These are phyloP conservation scores for Fabriciana adippe DNA, from an alignment of 2,888 invertebrate genomes.

Conservation along the genomic window DNA sequence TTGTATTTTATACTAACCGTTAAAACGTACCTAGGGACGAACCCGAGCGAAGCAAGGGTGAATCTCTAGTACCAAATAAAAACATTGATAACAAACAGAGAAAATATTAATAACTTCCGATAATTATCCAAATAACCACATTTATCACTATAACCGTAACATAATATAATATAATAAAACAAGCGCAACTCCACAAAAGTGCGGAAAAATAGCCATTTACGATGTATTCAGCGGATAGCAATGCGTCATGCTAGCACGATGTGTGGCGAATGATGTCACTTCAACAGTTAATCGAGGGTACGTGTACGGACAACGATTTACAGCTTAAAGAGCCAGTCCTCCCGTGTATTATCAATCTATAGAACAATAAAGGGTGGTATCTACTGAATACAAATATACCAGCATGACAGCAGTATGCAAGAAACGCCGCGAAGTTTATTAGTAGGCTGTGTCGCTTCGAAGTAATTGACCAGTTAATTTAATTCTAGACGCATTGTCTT, in stretches of 20 bases:
- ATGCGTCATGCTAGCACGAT: constrained; percentile 9
- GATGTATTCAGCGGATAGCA: neutral
- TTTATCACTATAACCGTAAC: no score
- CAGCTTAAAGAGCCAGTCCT: constrained; percentile 80
- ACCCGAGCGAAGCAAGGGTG: no score
- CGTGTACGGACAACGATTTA: constrained; percentile 81
- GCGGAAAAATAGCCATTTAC: neutral
- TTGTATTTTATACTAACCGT: no score
- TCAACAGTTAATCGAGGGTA: constrained; percentile 76
- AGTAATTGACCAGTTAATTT: constrained; percentile 82
- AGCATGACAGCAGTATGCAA: constrained; percentile 69
- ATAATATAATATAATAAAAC: neutral
- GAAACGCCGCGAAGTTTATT: constrained; percentile 72
- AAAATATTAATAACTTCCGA: no score
- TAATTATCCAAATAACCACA: no score
- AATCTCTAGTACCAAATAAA: no score
- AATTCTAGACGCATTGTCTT: constrained; percentile 77
- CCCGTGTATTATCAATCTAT: constrained; percentile 81
- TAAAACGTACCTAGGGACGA: no score
- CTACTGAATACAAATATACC: constrained; percentile 69
- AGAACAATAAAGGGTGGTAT: constrained; percentile 79
- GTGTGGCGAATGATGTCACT: constrained; percentile 24
- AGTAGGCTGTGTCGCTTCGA: constrained; percentile 72
- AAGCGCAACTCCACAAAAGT: neutral
- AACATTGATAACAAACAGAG: no score